Evolutionary conservation across 2,113 vertebrate genomes (phyloP).

Genomic region (Festucalex cinctus): DNA sequence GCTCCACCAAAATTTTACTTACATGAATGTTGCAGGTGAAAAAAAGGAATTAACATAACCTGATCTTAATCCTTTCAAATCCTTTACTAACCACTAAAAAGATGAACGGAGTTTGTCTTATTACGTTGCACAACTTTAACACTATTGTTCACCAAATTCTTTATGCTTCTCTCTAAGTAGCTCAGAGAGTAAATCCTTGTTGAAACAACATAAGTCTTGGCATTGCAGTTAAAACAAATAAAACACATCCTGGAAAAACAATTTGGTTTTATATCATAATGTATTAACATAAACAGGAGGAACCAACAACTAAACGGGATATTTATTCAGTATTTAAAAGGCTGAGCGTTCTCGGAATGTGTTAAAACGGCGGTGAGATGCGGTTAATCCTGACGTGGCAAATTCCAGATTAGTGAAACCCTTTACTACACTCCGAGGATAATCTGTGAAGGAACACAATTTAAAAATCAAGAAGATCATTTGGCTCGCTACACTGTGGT

Average conservation of each 20-base stretch:
- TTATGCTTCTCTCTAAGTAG: background rate
- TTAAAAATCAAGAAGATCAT: conserved; percentile 30
- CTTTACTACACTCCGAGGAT: conserved; percentile 24
- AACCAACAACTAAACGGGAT: conserved; percentile 1
- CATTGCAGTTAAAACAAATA: background rate
- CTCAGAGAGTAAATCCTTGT: conserved; percentile 7
- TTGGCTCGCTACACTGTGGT: conserved; percentile 10
- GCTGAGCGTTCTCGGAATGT: conserved; percentile 3
- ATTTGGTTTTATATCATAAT: conserved; percentile 5
- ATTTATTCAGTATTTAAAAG: conserved; percentile 14
- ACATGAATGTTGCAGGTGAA: background rate
- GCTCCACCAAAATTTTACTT: background rate
- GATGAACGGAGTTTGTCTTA: background rate
- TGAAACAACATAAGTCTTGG: background rate
- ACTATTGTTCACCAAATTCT: background rate
- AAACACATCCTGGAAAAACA: background rate
- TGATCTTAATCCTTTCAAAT: background rate
- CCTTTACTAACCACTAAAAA: background rate
- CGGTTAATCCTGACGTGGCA: conserved; percentile 29
- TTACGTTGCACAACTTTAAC: background rate
- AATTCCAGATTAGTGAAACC: conserved; percentile 22
- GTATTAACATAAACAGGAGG: background rate
- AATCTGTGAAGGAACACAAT: conserved; percentile 21
- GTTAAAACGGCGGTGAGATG: conserved; percentile 18
- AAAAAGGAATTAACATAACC: background rate